Evolutionary conservation across 2,888 invertebrate genomes (phyloP), one percentile per base, ranked within the genome.

Genomic region (Hofmannophila pseudospretella): DNA sequence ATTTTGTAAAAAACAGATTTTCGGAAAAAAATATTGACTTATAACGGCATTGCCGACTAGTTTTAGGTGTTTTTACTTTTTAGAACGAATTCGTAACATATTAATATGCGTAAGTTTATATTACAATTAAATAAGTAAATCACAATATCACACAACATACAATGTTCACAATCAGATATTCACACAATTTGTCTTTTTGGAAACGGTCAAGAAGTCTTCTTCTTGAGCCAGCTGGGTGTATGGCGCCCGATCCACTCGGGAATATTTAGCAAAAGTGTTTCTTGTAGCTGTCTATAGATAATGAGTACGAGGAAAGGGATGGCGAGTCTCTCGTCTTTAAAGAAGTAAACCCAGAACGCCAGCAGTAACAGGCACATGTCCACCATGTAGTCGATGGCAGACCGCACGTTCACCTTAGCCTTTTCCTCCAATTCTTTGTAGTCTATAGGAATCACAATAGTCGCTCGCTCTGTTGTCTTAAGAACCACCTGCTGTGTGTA

Each of bases 301-400:
- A 95, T 90, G 2, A 95, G 81, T 26, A 91, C 86, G 42, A 95
- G 88, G 51, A 95, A 90, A 20, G 95, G 95, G 51, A 95, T 88
- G n/a, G 94, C 94, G 32, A 94, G 86, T 47, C 92, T 87, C 63
- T 94, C 94, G 61, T 93, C 93, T 59, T 93, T 92, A 61, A 94
- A 95, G 38, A 94, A 75, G 73, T 94, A 95, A 22, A 95, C 88
- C 90, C 94, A 95, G 67, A 93, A 91, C 13, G 95, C 95, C 8
- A 94, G 89, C 23, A 91, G 49, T 41, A 95, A 89, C 56, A 95
- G 88, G 27, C 92, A 91, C 40, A 94, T 67, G 67, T 95, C 95
- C 0, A 93, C 93, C 13, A 90, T 76, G 62, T 93, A 94, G 62
- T 92, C 92, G 13, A 94, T 80, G 0, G 89, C 90, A 1, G 92